phyloP scores from a whole-genome alignment of 2,888 invertebrate species.

The Vanessa cardui region DNA sequence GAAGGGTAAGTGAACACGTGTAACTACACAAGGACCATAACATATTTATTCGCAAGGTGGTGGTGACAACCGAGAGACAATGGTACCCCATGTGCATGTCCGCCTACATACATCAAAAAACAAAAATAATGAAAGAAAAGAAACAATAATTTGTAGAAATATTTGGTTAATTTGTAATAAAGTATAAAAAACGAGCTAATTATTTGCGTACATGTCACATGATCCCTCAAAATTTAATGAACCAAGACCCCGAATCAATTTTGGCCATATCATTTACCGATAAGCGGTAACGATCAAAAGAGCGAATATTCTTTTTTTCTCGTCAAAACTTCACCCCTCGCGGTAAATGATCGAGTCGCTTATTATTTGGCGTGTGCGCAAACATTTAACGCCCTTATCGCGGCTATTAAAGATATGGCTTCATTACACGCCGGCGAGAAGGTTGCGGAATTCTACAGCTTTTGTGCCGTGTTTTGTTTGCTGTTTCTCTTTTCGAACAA shows the following conservation, averaged over 20 bases:
- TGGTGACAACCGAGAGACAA: too few species aligned
- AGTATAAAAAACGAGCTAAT: too few species aligned
- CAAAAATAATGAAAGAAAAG: too few species aligned
- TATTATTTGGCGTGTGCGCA: constrained; percentile 82
- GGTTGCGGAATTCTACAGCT: constrained; percentile 52
- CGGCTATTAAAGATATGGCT: constrained; percentile 80
- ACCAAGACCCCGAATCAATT: constrained; percentile 56
- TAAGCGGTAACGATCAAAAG: constrained; percentile 59
- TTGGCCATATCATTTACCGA: constrained; percentile 65
- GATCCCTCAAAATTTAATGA: background rate
- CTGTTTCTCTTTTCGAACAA: constrained; percentile 44
- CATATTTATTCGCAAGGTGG: too few species aligned
- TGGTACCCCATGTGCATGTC: too few species aligned
- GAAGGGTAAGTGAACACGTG: too few species aligned
- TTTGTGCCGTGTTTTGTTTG: constrained; percentile 51
- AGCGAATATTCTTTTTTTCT: constrained; percentile 63
- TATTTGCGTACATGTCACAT: too few species aligned
- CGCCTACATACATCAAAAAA: too few species aligned
- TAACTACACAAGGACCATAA: too few species aligned
- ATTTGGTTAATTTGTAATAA: too few species aligned
- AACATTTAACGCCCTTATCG: constrained; percentile 81
- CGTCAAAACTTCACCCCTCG: constrained; percentile 64
- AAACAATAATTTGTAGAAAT: too few species aligned
- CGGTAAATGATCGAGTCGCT: constrained; percentile 78
- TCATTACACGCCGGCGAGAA: constrained; percentile 68